These are phyloP conservation scores for Hipposideros larvatus DNA, from an alignment of 2,797 vertebrate species.

Conservation along the genomic window DNA sequence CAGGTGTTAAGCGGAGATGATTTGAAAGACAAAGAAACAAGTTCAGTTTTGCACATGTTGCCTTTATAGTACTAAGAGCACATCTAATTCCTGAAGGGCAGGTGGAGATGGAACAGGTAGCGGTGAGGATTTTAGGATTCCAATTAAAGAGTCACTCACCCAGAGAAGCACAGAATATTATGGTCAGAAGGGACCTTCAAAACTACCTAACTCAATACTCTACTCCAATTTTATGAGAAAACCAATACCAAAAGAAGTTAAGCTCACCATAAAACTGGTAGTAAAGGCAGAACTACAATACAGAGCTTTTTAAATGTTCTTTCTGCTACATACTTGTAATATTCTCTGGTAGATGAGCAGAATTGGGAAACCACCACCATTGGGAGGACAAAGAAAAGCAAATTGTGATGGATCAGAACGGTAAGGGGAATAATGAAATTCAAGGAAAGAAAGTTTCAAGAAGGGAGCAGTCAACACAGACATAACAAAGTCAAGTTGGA, in stretches of 20 bases:
- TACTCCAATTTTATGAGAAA: slow-evolving; percentile 24
- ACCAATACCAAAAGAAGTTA: slow-evolving; percentile 17
- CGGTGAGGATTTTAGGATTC: neutral
- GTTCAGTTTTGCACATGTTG: neutral
- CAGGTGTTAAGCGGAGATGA: neutral
- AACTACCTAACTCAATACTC: neutral
- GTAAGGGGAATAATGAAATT: neutral
- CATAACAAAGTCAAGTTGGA: slow-evolving; percentile 51
- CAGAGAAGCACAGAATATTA: slow-evolving; percentile 1
- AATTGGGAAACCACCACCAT: neutral
- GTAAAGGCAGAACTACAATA: slow-evolving; percentile 34
- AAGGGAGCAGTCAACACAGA: neutral
- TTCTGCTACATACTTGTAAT: slow-evolving; percentile 30
- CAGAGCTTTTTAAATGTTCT: slow-evolving; percentile 22
- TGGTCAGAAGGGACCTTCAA: neutral
- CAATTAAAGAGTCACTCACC: neutral
- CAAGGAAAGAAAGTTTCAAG: slow-evolving; percentile 35
- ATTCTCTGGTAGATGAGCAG: neutral
- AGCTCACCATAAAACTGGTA: neutral
- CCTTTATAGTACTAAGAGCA: slow-evolving; percentile 5
- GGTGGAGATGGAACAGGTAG: neutral
- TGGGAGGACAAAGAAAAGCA: slow-evolving; percentile 44
- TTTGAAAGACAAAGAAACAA: neutral
- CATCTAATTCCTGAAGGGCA: neutral
- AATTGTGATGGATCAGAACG: neutral